Evolutionary conservation across 1,140 invertebrate genomes (phyloP), one percentile per base, ranked within the genome.

Genomic region (Callitettix versicolor): DNA sequence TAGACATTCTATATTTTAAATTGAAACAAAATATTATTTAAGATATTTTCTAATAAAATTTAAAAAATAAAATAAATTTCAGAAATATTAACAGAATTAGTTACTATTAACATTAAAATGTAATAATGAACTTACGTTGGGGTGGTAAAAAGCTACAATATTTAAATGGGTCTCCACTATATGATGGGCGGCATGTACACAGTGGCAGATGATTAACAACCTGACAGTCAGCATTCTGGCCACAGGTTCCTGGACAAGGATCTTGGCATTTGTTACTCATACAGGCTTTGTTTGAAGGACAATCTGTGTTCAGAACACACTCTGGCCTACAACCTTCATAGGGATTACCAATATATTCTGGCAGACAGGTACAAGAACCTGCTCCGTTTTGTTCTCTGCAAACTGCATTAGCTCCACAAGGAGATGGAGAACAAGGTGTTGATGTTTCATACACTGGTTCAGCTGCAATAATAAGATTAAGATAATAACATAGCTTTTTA

Each of bases 171-270:
- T 87, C 79, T 52, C 90, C 90, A 33, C 75, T 83, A 64, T 79
- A 89, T 44, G 83, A 82, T 20, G 70, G 58, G n/a, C 70, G 66
- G 63, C 87, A 90, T 55, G 76, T 80, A 66, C 86, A 90, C 33
- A 79, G 76, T 14, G 85, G 82, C 30, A 81, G 63, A 65, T 88
- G 86, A 62, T 80, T 82, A 14, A 85, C 75, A 1, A 86, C 84
- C 68, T 80, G 76, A 63, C 86, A 88, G 49, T 80, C 71, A n/a
- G 85, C 81, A 65, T 88, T 84, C 1, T 71, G 64, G 15, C 85
- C 86, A 68, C 86, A 89, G 24, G 79, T 79, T 57, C 81, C 83
- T n/a, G 80, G 79, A 61, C 86, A 90, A 20, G 85, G 85, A 67
- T 89, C 78, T 52, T 75, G 70, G 66, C 87, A 90, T 70, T 82